phyloP scores from a whole-genome alignment of 2,888 invertebrate genomes.

The Dastarcus helophoroides region DNA sequence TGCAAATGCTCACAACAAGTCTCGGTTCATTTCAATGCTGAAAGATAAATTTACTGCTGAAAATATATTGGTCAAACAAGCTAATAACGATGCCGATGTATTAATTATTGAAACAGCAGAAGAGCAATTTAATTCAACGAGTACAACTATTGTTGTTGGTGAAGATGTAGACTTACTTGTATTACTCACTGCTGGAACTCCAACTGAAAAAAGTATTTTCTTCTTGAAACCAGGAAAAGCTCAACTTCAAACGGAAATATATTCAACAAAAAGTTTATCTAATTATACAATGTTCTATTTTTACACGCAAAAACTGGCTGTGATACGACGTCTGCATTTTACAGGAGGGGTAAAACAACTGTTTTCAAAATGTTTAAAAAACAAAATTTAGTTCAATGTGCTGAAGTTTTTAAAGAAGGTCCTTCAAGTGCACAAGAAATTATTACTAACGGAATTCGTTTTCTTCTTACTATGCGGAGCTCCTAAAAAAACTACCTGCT shows the following conservation, averaged over 20 bases:
- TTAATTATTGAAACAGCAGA: conserved; percentile 18
- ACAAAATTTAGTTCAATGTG: conserved; percentile 11
- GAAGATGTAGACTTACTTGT: conserved; percentile 23
- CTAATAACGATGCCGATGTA: conserved; percentile 18
- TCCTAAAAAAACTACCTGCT: conserved; percentile 14
- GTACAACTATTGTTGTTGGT: no score
- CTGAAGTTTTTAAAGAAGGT: conserved; percentile 11
- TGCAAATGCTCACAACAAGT: conserved; percentile 24
- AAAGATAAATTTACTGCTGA: conserved; percentile 19
- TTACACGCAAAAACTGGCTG: conserved; percentile 11
- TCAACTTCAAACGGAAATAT: conserved; percentile 18
- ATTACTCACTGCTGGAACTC: conserved; percentile 13
- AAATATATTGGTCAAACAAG: conserved; percentile 25
- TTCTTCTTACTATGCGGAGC: conserved; percentile 15
- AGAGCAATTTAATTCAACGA: conserved; percentile 4
- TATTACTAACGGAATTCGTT: conserved; percentile 12
- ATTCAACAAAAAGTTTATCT: conserved; percentile 19
- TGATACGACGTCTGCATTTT: conserved; percentile 17
- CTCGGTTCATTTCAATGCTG: conserved; percentile 24
- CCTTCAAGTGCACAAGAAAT: conserved; percentile 10
- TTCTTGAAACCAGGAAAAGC: conserved; percentile 21
- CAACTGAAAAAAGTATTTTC: conserved; percentile 2
- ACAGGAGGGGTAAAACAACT: conserved; percentile 17
- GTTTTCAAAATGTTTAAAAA: conserved; percentile 21
- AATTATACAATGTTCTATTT: conserved; percentile 14